Base-by-base conservation (phyloP, 2,888 invertebrate species). In the Ormyrus rosae region DNA sequence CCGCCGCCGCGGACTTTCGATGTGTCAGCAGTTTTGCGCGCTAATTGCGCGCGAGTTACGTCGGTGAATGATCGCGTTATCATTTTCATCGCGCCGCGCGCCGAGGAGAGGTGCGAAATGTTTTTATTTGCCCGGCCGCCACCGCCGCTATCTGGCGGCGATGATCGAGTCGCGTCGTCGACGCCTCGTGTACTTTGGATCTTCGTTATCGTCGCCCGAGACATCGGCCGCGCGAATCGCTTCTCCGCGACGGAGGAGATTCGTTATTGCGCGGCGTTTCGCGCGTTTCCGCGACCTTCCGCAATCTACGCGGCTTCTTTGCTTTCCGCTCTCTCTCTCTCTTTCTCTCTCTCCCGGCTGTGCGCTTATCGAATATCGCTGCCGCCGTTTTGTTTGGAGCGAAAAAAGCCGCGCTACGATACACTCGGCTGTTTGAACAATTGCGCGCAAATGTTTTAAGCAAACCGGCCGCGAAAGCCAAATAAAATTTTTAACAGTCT, bases 141-240 rank as follows among this genome's bases (percentile, higher is more conserved):
- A 3, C 34, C 61, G 50, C 48, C 67, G 75, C 6, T 68, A 61
- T 76, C 51, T 61, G 48, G 6, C 64, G 48, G 45, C 45, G 46
- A 13, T n/a, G 65, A 68, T 67, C 74, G 69, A 64, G 50, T 13
- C 53, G 0, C 64, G 64, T 7, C 67, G 60, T 7, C 67, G 60
- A 10, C 56, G 45, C n/a, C 67, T 19, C 78, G 72, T 55, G 72
- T 68, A 73, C 72, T 67, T 71, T 73, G 67, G 68, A 69, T 79
- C 73, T 56, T 65, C 56, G 71, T 80, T 75, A 75, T 75, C 75
- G 51, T 1, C 3, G 9, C 6, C 60, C 70, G 80, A 34, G 34
- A 80, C 74, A 75, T 76, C 75, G 64, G n/a, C 19, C 9, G 53
- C 55, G 19, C 48, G 61, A 7, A 19, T n/a, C 6, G 56, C 69